These are phyloP conservation scores for Xyrauchen texanus DNA, from an alignment of 2,113 vertebrate species.

Conservation along the genomic window DNA sequence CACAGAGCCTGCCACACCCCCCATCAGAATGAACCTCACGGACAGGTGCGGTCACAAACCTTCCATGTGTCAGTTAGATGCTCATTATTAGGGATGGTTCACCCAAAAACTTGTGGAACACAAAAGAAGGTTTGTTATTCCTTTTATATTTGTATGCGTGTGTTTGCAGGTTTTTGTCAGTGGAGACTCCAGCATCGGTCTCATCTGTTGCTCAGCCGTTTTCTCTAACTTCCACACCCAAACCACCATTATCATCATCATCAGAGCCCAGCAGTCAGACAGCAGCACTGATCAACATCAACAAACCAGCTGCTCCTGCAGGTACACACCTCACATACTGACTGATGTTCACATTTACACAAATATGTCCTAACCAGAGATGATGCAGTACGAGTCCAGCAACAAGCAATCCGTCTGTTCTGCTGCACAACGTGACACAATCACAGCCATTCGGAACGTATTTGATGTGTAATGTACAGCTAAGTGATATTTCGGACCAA, in stretches of 20 bases:
- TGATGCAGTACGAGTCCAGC: too few species aligned
- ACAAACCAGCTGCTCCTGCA: conserved; percentile 54
- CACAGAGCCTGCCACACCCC: conserved; percentile 65
- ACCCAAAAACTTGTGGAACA: too few species aligned
- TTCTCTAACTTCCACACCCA: conserved; percentile 75
- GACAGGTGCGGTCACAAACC: conserved; percentile 80
- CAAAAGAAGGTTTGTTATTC: too few species aligned
- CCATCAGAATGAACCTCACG: conserved; percentile 85
- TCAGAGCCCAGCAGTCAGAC: conserved; percentile 60
- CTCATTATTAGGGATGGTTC: not conserved
- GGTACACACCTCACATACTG: conserved; percentile 52
- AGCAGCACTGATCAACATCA: conserved; percentile 30
- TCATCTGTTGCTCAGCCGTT: conserved; percentile 56
- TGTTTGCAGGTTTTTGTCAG: conserved; percentile 75
- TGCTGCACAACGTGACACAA: too few species aligned
- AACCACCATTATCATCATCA: conserved; percentile 55
- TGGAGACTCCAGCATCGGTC: conserved; percentile 65
- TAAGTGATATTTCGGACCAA: too few species aligned
- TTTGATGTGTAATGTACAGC: too few species aligned
- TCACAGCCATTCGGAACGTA: too few species aligned
- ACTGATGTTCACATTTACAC: too few species aligned
- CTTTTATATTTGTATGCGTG: not conserved
- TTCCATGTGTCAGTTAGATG: too few species aligned
- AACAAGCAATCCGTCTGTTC: too few species aligned
- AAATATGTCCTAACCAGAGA: too few species aligned